These are phyloP conservation scores for Malurus elegans DNA, from an alignment of 2,113 vertebrate species.

Conservation along the genomic window DNA sequence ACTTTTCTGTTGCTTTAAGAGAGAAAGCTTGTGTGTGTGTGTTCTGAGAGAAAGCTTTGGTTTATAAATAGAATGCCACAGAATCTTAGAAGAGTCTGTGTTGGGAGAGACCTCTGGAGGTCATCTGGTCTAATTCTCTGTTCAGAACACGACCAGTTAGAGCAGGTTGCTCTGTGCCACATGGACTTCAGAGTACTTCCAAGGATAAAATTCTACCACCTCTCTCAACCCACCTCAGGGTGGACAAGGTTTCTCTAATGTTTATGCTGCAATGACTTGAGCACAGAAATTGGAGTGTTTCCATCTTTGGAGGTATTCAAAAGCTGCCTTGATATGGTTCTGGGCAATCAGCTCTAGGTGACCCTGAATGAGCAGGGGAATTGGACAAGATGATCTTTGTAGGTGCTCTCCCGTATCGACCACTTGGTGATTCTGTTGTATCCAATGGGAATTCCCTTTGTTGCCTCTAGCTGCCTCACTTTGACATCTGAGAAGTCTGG, in stretches of 20 bases:
- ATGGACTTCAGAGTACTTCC: not conserved
- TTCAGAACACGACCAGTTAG: not conserved
- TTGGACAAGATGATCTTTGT: not conserved
- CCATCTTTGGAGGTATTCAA: not conserved
- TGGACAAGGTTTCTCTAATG: not conserved
- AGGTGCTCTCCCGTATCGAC: not conserved
- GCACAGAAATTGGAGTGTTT: not conserved
- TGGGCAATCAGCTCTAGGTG: not conserved
- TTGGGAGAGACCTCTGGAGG: not conserved
- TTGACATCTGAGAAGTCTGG: not conserved
- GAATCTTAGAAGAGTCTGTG: not conserved
- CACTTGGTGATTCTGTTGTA: not conserved
- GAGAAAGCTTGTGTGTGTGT: not conserved
- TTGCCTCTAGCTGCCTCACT: not conserved
- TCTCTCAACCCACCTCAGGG: not conserved
- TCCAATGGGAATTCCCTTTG: not conserved
- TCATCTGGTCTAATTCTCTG: not conserved
- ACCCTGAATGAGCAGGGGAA: not conserved
- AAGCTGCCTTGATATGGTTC: not conserved
- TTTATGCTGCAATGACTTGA: not conserved
- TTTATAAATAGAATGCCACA: not conserved
- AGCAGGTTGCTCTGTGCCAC: not conserved
- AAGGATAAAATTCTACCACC: not conserved
- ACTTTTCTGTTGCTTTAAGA: not conserved
- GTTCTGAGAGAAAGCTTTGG: not conserved